Evolutionary conservation across 2,888 invertebrate species (phyloP).

Genomic region (Charanyca ferruginea): DNA sequence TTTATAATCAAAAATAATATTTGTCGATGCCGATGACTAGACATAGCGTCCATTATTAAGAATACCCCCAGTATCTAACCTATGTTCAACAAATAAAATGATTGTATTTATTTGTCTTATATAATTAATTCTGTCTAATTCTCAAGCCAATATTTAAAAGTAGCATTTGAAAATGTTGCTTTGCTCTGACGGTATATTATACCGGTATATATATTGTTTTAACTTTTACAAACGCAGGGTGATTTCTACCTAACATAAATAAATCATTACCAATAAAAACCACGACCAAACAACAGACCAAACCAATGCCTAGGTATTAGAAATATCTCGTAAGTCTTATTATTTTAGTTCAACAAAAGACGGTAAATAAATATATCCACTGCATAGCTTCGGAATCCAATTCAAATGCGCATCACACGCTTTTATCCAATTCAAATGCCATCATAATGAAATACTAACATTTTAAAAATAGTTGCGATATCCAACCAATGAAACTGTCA

Average conservation of each 20-base stretch:
- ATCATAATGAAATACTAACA: slow-evolving; percentile 1
- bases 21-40: too few species aligned
- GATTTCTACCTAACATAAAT: background rate
- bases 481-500: slow-evolving; percentile 43
- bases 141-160: slow-evolving; percentile 38
- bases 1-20: too few species aligned
- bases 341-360: too few species aligned
- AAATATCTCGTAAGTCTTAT: too few species aligned
- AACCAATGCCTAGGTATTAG: background rate
- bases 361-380: background rate
- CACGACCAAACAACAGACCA: background rate
- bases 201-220: slow-evolving; percentile 1
- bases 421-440: background rate
- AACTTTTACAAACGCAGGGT: background rate
- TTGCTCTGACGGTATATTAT: background rate
- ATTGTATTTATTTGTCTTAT: too few species aligned
- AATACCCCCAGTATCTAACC: too few species aligned
- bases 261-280: background rate
- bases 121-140: slow-evolving; percentile 46
- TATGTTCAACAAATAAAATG: too few species aligned
- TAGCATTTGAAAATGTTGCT: slow-evolving; percentile 3
- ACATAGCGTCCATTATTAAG: too few species aligned
- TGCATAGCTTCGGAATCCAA: background rate
- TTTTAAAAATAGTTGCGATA: slow-evolving; percentile 32
- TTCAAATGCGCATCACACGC: slow-evolving; percentile 3